Evolutionary conservation across 2,113 vertebrate genomes (phyloP), one percentile per base, ranked within the genome.

Genomic region (Chaetodon auriga): DNA sequence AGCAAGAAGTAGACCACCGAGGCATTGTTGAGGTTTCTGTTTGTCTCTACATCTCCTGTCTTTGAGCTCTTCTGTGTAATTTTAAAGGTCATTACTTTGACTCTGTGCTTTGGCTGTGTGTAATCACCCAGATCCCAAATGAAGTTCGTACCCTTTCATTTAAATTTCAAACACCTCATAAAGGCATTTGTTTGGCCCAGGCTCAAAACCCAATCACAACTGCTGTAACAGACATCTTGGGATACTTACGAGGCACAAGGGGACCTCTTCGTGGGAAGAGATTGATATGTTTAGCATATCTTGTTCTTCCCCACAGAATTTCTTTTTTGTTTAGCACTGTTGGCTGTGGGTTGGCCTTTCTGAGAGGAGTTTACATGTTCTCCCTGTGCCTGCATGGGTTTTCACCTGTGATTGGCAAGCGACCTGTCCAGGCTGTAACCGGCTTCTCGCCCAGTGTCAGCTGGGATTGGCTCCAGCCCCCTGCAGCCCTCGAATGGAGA

Each of bases 161-260:
- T 87, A 36, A 46, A 85, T 91, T 90, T 88, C 75, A 87, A 83
- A 93, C 86, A 84, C 84, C 75, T 91, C 89, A 53, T 81, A 55
- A 83, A 85, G 58, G 73, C 83, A 41, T 84, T 91, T 87, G 58
- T 89, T 82, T 88, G 86, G 87, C 90, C 16, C 21, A 0, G 58
- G 46, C 71, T 83, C 87, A 87, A 78, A 81, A 85, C 60, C 57
- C 79, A 87, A 85, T 91, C 90, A 89, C 53, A 78, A 78, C 68
- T 60, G 84, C 75, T 73, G 63, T 76, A 79, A 87, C 68, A 16
- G 68, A 86, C 75, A 72, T 85, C 80, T 82, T 82, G 82, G 82
- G 90, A 92, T 91, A 43, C 75, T 83, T 80, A 75, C 30, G 65
- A 74, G 65, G 64, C 62, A 74, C 68, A n/a, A 57, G 55, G 80